Conservation (phyloP, 1,140 invertebrate genomes). For the Lepidotrigona ventralis region DNA sequence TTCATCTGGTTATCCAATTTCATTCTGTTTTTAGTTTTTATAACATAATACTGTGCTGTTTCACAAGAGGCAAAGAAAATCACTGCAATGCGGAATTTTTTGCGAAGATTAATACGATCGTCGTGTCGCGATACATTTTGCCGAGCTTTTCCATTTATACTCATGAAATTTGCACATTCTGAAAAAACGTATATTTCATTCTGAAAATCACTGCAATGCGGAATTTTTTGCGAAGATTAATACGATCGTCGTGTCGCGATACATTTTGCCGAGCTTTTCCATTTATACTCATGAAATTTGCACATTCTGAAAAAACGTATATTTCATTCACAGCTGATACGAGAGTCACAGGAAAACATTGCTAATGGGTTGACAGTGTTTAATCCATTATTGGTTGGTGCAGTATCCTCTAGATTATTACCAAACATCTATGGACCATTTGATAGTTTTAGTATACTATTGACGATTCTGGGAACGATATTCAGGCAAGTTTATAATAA, state of each 20-base stretch:
- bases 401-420: conserved; percentile 71
- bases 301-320: neutral
- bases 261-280: neutral
- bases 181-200: conserved; percentile 31
- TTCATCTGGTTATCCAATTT: neutral
- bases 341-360: conserved; percentile 67
- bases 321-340: conserved; percentile 69
- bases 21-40: no score
- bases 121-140: neutral
- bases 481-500: conserved; percentile 64
- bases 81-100: conserved; percentile 50
- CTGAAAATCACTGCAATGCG: conserved; percentile 53
- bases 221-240: conserved; percentile 16
- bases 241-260: neutral
- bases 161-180: neutral
- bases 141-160: neutral
- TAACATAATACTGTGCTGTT: neutral
- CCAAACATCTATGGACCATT: conserved; percentile 70
- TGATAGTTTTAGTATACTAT: conserved; percentile 67
- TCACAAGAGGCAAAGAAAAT: conserved; percentile 11
- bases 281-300: neutral
- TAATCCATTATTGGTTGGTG: conserved; percentile 78
- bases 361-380: conserved; percentile 76
- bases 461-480: conserved; percentile 66
- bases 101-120: neutral